These are phyloP conservation scores for Lordiphosa collinella DNA, from an alignment of 1,140 invertebrate species.

Conservation along the genomic window DNA sequence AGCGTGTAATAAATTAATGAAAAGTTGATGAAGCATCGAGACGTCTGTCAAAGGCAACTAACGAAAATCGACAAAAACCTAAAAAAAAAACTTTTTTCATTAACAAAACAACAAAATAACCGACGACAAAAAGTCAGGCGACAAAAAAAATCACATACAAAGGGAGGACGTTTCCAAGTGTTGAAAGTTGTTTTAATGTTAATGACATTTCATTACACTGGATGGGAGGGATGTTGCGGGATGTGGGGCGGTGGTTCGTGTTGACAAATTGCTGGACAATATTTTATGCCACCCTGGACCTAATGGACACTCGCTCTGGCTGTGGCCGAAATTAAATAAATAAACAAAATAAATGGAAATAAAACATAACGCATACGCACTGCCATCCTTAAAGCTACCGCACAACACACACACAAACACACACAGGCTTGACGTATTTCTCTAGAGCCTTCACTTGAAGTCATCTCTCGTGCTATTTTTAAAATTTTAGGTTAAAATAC, in stretches of 20 bases:
- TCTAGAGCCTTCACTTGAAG: slow-evolving; percentile 55
- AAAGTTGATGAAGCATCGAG: slow-evolving; percentile 54
- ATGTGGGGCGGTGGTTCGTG: slow-evolving; percentile 12
- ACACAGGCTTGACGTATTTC: slow-evolving; percentile 31
- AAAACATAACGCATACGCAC: slow-evolving; percentile 55
- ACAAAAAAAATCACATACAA: slow-evolving; percentile 26
- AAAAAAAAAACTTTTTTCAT: slow-evolving; percentile 57
- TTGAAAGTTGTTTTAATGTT: slow-evolving; percentile 71
- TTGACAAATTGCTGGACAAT: slow-evolving; percentile 60
- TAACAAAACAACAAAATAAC: slow-evolving; percentile 48
- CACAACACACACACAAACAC: not conserved
- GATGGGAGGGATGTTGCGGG: slow-evolving; percentile 1
- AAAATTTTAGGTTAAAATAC: slow-evolving; percentile 71
- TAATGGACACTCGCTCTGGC: slow-evolving; percentile 9
- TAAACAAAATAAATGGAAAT: slow-evolving; percentile 43
- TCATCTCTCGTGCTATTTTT: slow-evolving; percentile 56
- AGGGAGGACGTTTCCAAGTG: slow-evolving; percentile 37
- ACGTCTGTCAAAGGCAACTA: slow-evolving; percentile 39
- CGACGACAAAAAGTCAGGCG: slow-evolving; percentile 16
- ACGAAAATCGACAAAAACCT: not conserved
- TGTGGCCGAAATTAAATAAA: slow-evolving; percentile 5
- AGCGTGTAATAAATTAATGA: slow-evolving; percentile 68
- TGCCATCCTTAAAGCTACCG: slow-evolving; percentile 2
- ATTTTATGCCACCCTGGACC: slow-evolving; percentile 41
- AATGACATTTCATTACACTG: slow-evolving; percentile 66